Percentiles rank a stretch among this genome's conserved stretches.
Conservation (phyloP, 2,888 invertebrate species). For the Epirrita christyi region DNA sequence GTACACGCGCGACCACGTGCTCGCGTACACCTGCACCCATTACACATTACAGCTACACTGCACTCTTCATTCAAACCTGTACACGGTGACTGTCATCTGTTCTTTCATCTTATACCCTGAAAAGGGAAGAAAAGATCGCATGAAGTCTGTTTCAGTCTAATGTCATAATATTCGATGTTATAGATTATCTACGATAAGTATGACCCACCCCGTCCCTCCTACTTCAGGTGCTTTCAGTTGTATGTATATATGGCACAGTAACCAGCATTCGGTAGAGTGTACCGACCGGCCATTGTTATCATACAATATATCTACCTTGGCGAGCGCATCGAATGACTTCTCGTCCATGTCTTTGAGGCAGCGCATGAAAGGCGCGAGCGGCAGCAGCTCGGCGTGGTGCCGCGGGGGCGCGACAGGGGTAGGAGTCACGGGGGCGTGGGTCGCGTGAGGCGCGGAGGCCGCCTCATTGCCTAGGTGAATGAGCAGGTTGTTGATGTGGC, state of each 20-base stretch:
- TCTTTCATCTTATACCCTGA: no score
- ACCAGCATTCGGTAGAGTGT: no score
- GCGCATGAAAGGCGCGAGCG: conserved; percentile 96
- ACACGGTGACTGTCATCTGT: no score
- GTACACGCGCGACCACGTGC: conserved; percentile 93
- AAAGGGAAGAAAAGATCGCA: no score
- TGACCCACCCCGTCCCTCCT: no score
- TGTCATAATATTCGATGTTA: no score
- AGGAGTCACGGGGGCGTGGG: conserved; percentile 40
- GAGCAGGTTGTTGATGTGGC: conserved; percentile 97
- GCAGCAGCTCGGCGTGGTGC: conserved; percentile 94
- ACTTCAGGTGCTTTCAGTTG: no score
- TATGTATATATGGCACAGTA: no score
- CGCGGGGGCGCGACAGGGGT: conserved; percentile 86
- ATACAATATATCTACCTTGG: conserved; percentile 85
- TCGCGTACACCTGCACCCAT: conserved; percentile 87
- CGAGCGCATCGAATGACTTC: conserved; percentile 91
- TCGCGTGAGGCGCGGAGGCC: conserved; percentile 46
- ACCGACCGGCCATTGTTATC: no score
- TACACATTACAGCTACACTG: not conserved
- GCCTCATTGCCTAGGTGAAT: conserved; percentile 93
- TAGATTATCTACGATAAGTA: no score
- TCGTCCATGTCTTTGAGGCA: conserved; percentile 95
- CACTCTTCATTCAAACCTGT: no score
- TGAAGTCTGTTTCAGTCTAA: no score